Evolutionary conservation across 1,140 invertebrate species (phyloP), one percentile per base, ranked within the genome.

Genomic region (Drosophila sucinea): DNA sequence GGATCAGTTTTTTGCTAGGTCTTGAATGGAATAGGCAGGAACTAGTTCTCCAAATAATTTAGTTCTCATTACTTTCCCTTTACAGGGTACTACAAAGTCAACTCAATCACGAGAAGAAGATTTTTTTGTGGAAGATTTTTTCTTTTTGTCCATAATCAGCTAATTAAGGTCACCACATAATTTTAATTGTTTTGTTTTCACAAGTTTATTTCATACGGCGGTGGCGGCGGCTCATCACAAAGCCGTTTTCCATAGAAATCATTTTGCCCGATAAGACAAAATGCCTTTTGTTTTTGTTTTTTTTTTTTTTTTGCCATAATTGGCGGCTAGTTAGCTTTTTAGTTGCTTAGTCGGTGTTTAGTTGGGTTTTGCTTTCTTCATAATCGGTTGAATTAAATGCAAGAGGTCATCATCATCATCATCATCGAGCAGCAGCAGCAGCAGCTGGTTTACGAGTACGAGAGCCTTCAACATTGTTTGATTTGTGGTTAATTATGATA

Each of bases 321-420:
- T 87, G 84, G 84, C 84, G 84, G 84, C 84, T 83, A 72, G 63
- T 89, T 87, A 83, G 79, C 68, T 79, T 85, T 85, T 78, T 77
- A 77, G 78, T 85, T 64, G 38, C 33, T 68, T 30, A 40, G 55
- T 38, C 47, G 55, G 40, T 4, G 44, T 6, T 69, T 69, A 76
- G 73, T 77, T 68, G 67, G 55, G 32, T 74, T 33, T 57, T 65
- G 75, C 81, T 75, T 73, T 81, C 71, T 85, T 85, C 60, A 67
- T 55, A 66, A 67, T 67, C 30, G 17, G 60, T 73, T 71, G 27
- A 67, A 64, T 75, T 71, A 70, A 65, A 40, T 54, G 27, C 32
- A 29, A 40, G n/a, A 73, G 79, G 68, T 69, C 68, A 67, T 41
- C 47, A 11, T 17, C 17, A 17, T 17, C 17, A 17, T 17, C 17